Evolutionary conservation across 1,140 invertebrate species (phyloP).

Genomic region (Solenopsis fugax): DNA sequence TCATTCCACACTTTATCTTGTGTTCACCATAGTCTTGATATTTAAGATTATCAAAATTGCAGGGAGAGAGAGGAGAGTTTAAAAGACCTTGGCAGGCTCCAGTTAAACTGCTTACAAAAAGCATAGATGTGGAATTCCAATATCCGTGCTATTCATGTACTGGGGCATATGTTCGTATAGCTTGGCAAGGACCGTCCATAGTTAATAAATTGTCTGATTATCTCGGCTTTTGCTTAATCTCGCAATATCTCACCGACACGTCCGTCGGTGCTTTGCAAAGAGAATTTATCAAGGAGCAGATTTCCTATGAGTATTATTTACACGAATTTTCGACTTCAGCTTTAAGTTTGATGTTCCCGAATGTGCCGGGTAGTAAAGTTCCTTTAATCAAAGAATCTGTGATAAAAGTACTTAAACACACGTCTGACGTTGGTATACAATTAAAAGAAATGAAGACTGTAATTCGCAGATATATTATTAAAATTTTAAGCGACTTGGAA

Average conservation of each 20-base stretch:
- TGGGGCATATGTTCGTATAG: conserved; percentile 90
- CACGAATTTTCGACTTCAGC: conserved; percentile 91
- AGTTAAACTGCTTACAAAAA: conserved; percentile 89
- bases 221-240: conserved; percentile 90
- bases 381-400: conserved; percentile 89
- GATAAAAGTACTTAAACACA: conserved; percentile 87
- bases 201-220: conserved; percentile 88
- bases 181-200: conserved; percentile 94
- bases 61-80: conserved; percentile 89
- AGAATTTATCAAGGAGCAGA: conserved; percentile 93
- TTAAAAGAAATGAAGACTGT: conserved; percentile 91
- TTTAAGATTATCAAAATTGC: conserved; percentile 70
- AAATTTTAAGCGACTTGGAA: conserved; percentile 91
- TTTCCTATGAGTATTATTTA: conserved; percentile 91
- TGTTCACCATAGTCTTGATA: conserved; percentile 25
- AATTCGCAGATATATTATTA: conserved; percentile 91
- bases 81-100: conserved; percentile 91
- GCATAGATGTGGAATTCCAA: conserved; percentile 86
- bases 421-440: conserved; percentile 87
- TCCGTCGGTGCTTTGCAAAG: conserved; percentile 94
- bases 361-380: conserved; percentile 92
- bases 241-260: conserved; percentile 95
- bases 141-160: conserved; percentile 95
- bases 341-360: conserved; percentile 91
- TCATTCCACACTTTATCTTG: background rate